phyloP scores from a whole-genome alignment of 2,797 vertebrate genomes.

The Orestias chungarensis region DNA sequence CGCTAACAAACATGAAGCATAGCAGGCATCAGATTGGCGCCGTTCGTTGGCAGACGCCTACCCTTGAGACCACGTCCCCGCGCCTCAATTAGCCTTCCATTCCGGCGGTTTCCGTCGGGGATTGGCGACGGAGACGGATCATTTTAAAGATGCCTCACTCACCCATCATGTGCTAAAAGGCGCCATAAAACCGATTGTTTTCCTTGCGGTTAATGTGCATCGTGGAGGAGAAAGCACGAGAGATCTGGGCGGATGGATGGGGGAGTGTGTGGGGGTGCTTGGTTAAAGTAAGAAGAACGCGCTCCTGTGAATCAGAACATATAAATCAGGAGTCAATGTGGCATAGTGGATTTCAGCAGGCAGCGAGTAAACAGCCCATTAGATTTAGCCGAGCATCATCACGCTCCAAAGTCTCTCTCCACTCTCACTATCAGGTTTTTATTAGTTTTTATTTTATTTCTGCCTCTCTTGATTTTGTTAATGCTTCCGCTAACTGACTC shows the following conservation, averaged over 20 bases:
- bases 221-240: slow-evolving; percentile 58
- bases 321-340: slow-evolving; percentile 75
- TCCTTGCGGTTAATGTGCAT: slow-evolving; percentile 73
- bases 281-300: slow-evolving; percentile 80
- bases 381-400: slow-evolving; percentile 65
- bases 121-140: slow-evolving; percentile 60
- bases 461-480: slow-evolving; percentile 24
- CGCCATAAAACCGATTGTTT: slow-evolving; percentile 74
- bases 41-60: slow-evolving; percentile 34
- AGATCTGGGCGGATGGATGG: slow-evolving; percentile 33
- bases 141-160: slow-evolving; percentile 79
- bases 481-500: slow-evolving; percentile 60
- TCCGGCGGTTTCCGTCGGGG: slow-evolving; percentile 55
- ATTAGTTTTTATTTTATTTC: slow-evolving; percentile 6
- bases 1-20: slow-evolving; percentile 67
- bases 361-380: slow-evolving; percentile 76
- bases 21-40: slow-evolving; percentile 64
- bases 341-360: slow-evolving; percentile 61
- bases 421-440: slow-evolving; percentile 3
- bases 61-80: slow-evolving; percentile 63
- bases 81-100: slow-evolving; percentile 59
- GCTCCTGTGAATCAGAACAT: slow-evolving; percentile 74
- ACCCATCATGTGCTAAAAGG: slow-evolving; percentile 81
- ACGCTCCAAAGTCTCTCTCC: slow-evolving; percentile 35
- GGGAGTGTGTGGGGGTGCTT: slow-evolving; percentile 57